Base-by-base conservation (phyloP, 2,888 invertebrate species). In the Drosophila monieri region DNA sequence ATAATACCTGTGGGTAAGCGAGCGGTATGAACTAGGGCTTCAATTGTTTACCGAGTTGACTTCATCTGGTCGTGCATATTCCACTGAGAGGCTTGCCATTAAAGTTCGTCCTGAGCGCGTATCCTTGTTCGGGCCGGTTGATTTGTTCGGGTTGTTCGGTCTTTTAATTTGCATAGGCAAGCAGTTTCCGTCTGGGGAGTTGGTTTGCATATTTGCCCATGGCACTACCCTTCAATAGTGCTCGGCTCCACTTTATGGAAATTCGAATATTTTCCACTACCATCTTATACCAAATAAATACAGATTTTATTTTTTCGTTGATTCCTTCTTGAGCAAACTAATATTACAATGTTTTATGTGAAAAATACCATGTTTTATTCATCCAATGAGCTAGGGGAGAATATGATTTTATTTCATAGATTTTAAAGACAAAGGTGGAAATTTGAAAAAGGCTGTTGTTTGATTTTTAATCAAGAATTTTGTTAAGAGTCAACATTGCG, bases 161-260 rank as follows among this genome's bases (percentile, higher is more conserved):
- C 73, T 47, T 52, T 53, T 61, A 67, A 81, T 80, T 80, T 85
- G 77, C 80, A 85, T 85, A 85, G 83, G 83, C 78, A 72, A 85
- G 67, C 81, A 62, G 58, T 61, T 64, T 60, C 60, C 56, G 66
- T 69, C 71, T 57, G 43, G 79, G 62, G 65, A 67, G 46, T 59
- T 49, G 68, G 69, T 80, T 78, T 74, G 79, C 81, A 85, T 81
- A 76, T 76, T 69, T 54, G 57, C 51, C 41, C 39, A 52, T 23
- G 49, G 21, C 48, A 41, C 43, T 25, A 41, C 46, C 21, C 8
- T 35, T 37, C 39, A 39, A 56, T 52, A 30, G 25, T 25, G 39
- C 41, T 43, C 27, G 27, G 14, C 18, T 62, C 30, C 35, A 23
- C 51, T 30, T 44, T 64, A 64, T 64, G 62, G 64, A 49, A 64